Percentiles rank a stretch among this genome's conserved stretches.
phyloP scores from a whole-genome alignment of 2,797 vertebrate genomes.

The Buphagus erythrorhynchus region DNA sequence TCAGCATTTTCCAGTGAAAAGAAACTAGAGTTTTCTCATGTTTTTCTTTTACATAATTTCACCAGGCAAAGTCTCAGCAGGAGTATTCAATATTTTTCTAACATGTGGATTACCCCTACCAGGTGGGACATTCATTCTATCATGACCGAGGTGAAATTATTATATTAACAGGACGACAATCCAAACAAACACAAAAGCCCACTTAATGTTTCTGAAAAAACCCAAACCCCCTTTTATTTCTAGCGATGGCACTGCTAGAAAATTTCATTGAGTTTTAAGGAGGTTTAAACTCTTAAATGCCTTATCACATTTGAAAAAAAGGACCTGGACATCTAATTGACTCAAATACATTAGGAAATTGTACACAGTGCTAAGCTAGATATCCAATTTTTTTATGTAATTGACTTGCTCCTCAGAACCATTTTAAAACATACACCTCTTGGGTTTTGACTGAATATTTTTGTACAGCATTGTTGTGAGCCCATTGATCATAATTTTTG shows the following conservation, averaged over 20 bases:
- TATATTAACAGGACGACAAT: not conserved
- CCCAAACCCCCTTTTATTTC: not conserved
- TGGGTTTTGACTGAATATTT: not conserved
- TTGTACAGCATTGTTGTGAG: not conserved
- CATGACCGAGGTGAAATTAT: not conserved
- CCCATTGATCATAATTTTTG: constrained; percentile 16
- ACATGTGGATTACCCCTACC: not conserved
- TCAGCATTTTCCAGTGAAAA: not conserved
- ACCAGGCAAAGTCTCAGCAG: not conserved
- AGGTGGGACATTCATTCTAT: not conserved
- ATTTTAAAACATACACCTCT: not conserved
- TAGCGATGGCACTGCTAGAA: not conserved
- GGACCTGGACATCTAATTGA: not conserved
- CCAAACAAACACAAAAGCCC: not conserved
- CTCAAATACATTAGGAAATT: not conserved
- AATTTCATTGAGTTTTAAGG: not conserved
- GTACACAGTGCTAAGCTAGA: not conserved
- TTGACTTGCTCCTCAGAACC: not conserved
- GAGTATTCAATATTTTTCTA: not conserved
- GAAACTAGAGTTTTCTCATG: not conserved
- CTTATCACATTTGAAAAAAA: not conserved
- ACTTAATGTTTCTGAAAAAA: not conserved
- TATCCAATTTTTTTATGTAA: not conserved
- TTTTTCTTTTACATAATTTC: not conserved
- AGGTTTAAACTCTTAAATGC: not conserved